phyloP scores from a whole-genome alignment of 2,888 invertebrate species.

The Meiosimyza decipiens region DNA sequence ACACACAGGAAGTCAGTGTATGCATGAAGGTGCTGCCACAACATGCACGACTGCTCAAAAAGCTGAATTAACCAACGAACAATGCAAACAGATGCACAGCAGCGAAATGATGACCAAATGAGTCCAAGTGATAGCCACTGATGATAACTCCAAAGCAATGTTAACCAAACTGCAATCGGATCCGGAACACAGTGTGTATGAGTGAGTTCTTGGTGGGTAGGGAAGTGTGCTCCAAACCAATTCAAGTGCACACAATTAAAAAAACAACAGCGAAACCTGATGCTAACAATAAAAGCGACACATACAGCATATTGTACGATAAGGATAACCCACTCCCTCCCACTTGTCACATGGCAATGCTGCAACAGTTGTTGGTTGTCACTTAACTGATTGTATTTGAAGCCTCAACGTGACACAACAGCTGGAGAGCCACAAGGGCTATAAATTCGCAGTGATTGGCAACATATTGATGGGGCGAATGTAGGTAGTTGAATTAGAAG shows the following conservation, averaged over 20 bases:
- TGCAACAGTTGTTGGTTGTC: conserved; percentile 33
- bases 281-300: background rate
- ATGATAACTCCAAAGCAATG: conserved; percentile 16
- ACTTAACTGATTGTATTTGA: conserved; percentile 27
- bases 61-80: conserved; percentile 14
- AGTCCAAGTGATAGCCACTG: conserved; percentile 4
- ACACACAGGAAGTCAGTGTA: background rate
- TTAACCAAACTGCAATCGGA: conserved; percentile 16
- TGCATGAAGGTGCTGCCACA: conserved; percentile 3
- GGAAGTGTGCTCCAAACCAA: background rate
- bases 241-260: conserved; percentile 27
- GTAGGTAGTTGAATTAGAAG: background rate
- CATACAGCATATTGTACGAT: background rate
- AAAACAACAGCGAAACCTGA: conserved; percentile 12
- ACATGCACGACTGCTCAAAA: conserved; percentile 20
- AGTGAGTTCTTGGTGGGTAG: background rate
- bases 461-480: background rate
- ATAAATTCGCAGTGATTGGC: conserved; percentile 29
- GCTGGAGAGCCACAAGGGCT: background rate
- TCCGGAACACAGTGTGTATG: background rate
- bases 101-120: conserved; percentile 1
- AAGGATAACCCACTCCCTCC: background rate
- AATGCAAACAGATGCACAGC: background rate
- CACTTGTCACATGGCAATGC: background rate
- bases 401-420: background rate